Percentiles rank a stretch among this genome's conserved stretches.
Evolutionary conservation across 2,113 vertebrate species (phyloP).

Genomic region (Thryonomys swinderianus): DNA sequence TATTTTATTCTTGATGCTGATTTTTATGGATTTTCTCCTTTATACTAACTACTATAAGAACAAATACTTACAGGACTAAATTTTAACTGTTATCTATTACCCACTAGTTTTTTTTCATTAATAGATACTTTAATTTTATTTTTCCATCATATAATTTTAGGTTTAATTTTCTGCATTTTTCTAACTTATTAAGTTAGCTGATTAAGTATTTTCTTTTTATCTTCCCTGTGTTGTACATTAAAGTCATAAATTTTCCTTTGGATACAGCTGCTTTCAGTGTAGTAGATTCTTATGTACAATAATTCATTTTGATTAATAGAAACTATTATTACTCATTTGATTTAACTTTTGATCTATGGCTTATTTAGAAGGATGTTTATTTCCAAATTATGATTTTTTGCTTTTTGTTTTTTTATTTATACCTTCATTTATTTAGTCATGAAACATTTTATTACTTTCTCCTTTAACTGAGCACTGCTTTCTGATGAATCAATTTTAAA

Average conservation of each 20-base stretch:
- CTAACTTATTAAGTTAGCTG: not conserved
- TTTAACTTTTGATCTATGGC: constrained; percentile 47
- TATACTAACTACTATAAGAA: not conserved
- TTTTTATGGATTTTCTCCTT: not conserved
- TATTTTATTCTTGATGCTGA: not conserved
- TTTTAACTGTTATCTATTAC: not conserved
- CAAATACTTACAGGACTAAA: not conserved
- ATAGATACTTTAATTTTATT: not conserved
- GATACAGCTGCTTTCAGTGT: not conserved
- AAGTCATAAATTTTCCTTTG: constrained; percentile 41
- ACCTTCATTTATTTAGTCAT: constrained; percentile 8
- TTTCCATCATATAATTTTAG: not conserved
- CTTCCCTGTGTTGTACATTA: not conserved
- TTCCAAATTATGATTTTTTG: constrained; percentile 49
- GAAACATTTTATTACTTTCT: constrained; percentile 31
- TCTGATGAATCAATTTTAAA: not conserved
- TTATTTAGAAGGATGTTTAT: constrained; percentile 49
- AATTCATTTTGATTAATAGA: constrained; percentile 61
- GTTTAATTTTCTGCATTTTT: not conserved
- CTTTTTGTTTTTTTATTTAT: constrained; percentile 59
- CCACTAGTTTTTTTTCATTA: not conserved
- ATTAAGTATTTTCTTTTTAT: constrained; percentile 14
- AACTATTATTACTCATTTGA: constrained; percentile 34
- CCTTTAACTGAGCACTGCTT: not conserved
- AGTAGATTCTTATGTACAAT: not conserved